A percentile compares a stretch with the other conserved stretches of the same genome.
These are phyloP conservation scores for Acleris sparsana DNA, from an alignment of 2,888 invertebrate species.

Conservation along the genomic window DNA sequence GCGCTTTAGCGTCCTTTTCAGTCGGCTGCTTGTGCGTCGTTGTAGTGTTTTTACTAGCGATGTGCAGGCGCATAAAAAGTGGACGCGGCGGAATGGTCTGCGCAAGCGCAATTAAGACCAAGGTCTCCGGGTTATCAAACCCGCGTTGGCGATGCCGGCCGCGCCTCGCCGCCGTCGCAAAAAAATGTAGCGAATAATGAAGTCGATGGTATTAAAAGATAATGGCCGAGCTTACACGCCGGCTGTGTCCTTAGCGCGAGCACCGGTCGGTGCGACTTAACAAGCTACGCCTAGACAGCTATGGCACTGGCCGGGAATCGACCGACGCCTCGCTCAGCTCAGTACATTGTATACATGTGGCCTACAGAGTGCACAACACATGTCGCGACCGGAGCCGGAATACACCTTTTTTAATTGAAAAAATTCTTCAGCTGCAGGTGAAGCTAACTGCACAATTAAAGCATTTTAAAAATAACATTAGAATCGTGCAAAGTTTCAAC, in stretches of 20 bases:
- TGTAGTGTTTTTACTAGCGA: conserved; percentile 80
- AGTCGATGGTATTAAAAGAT: conserved; percentile 81
- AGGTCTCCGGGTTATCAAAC: conserved; percentile 84
- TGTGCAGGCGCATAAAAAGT: conserved; percentile 83
- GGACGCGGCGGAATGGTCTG: conserved; percentile 79
- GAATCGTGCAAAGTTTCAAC: conserved; percentile 1
- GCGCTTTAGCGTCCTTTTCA: conserved; percentile 65
- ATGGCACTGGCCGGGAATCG: conserved; percentile 9
- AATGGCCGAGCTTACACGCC: conserved; percentile 74
- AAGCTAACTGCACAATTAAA: conserved; percentile 4
- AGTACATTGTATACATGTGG: conserved; percentile 24
- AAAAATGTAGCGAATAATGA: conserved; percentile 80
- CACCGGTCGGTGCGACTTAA: conserved; percentile 24
- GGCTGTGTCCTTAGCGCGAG: conserved; percentile 56
- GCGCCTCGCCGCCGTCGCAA: conserved; percentile 75
- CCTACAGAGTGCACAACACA: conserved; percentile 25
- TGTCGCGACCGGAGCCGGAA: conserved; percentile 29
- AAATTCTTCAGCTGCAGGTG: conserved; percentile 29
- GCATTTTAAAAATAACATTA: conserved; percentile 2
- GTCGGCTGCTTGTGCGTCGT: conserved; percentile 66
- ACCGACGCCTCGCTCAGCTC: conserved; percentile 8
- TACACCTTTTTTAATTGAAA: conserved; percentile 23
- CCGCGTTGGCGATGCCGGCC: conserved; percentile 72
- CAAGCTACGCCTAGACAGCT: conserved; percentile 36
- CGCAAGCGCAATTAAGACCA: conserved; percentile 83